Base-by-base conservation (phyloP, 2,797 vertebrate genomes). In the Philypnodon macrostomus region DNA sequence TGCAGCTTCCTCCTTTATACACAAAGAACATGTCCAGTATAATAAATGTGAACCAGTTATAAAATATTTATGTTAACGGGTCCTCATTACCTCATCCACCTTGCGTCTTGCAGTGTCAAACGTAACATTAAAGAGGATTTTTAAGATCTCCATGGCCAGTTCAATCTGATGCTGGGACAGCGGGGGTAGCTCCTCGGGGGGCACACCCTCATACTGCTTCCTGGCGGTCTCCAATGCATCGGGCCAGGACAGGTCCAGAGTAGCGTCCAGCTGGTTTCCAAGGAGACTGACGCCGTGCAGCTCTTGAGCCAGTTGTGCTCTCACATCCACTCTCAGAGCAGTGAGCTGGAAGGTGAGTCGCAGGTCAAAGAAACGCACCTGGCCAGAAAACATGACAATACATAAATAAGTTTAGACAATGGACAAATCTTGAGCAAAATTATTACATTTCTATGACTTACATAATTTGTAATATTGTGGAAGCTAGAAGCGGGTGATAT, bases 81-180 rank as follows among this genome's bases (percentile, higher is more conserved):
- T 24, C 29, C 30, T 49, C 1, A 8, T 39, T 60, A 85, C 95
- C 94, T 97, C 93, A 0, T 94, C 94, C 9, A 91, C 89, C 31
- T 93, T 90, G 36, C 85, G 88, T 51, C 76, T 91, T 76, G 80
- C 68, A 14, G 86, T 90, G 58, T 95, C 91, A 26, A 94, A 94
- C 9, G 95, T 98, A 81, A 97, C 87, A 31, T 95, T 98, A 78
- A 98, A 98, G 30, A 98, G 91, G 75, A 95, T 93, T 79, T 97
- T 97, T 49, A 97, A 89, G 65, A 93, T 92, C 79, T 97, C 95
- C 93, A 96, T 94, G 61, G 90, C 90, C 8, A 88, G 73, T 61
- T 96, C 93, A 0, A 90, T 90, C 77, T 95, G 90, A 47, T 92
- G 83, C 2, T 91, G 84, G 36, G 89, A 90, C 35, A 97, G 78